These are phyloP conservation scores for Polydrusus pterygomalis DNA, from an alignment of 2,888 invertebrate species.

Conservation along the genomic window DNA sequence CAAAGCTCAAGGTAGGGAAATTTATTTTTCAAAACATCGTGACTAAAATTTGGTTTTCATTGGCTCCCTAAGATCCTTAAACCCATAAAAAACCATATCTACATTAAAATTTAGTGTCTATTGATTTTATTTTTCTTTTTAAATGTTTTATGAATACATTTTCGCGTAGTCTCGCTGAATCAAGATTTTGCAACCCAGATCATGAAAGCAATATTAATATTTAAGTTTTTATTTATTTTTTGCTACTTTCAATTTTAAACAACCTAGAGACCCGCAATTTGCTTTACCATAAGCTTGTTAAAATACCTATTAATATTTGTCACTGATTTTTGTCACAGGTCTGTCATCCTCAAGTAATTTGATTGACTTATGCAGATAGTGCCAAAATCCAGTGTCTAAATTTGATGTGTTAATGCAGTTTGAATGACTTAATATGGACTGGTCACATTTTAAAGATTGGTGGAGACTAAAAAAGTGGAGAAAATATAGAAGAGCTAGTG, in stretches of 20 bases:
- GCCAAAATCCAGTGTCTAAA: slow-evolving; percentile 2
- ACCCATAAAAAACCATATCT: no score
- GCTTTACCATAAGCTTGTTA: neutral
- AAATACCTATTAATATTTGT: slow-evolving; percentile 16
- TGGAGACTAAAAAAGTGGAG: slow-evolving; percentile 85
- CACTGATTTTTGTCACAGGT: slow-evolving; percentile 23
- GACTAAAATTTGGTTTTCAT: no score
- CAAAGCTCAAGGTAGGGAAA: no score
- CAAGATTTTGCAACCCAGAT: no score
- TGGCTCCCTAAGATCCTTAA: no score
- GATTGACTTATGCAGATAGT: neutral
- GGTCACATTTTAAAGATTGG: slow-evolving; percentile 88
- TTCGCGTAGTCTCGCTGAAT: no score
- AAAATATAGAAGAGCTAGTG: slow-evolving; percentile 74
- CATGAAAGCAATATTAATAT: no score
- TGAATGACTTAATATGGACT: slow-evolving; percentile 76
- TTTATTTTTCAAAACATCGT: no score
- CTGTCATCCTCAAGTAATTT: slow-evolving; percentile 4
- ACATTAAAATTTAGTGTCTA: no score
- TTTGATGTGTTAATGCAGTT: slow-evolving; percentile 5
- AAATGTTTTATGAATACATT: no score
- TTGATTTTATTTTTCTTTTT: no score
- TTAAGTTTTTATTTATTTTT: no score
- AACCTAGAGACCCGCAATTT: neutral
- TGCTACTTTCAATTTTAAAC: neutral